Percentiles rank a stretch among this genome's conserved stretches.
These are phyloP conservation scores for Drosophila seguyi DNA, from an alignment of 1,140 invertebrate genomes.

Conservation along the genomic window DNA sequence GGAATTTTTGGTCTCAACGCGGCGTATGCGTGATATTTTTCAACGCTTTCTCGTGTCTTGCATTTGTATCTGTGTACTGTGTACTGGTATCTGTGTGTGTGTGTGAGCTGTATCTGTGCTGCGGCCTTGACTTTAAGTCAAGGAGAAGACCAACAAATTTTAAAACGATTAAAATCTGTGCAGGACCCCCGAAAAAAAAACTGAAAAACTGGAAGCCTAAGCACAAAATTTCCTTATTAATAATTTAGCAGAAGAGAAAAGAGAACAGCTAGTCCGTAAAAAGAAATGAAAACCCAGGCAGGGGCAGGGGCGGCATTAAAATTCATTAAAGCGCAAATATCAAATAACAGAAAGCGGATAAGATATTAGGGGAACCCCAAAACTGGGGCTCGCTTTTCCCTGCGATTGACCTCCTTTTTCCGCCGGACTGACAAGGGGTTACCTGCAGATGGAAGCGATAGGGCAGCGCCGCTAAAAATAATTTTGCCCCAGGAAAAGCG, in stretches of 20 bases:
- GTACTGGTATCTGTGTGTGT: background rate
- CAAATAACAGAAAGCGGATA: slow-evolving; percentile 59
- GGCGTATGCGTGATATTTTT: slow-evolving; percentile 59
- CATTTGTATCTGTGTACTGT: slow-evolving; percentile 5
- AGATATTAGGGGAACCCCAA: slow-evolving; percentile 48
- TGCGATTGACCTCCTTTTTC: slow-evolving; percentile 4
- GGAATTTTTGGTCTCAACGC: slow-evolving; percentile 25
- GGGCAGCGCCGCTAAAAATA: slow-evolving; percentile 29
- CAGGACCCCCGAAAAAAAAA: background rate
- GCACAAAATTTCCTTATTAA: slow-evolving; percentile 74
- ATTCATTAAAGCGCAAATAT: slow-evolving; percentile 73
- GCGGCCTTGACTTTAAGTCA: slow-evolving; percentile 23
- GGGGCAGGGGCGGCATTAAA: slow-evolving; percentile 45
- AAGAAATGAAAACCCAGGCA: slow-evolving; percentile 24
- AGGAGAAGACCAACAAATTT: slow-evolving; percentile 24
- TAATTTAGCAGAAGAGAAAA: slow-evolving; percentile 52
- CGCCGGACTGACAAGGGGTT: slow-evolving; percentile 51
- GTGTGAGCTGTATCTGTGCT: background rate
- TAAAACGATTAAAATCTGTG: slow-evolving; percentile 60
- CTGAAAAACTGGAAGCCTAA: slow-evolving; percentile 42
- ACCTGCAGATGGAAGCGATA: slow-evolving; percentile 60
- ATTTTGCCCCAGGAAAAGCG: slow-evolving; percentile 4
- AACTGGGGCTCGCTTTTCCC: slow-evolving; percentile 15
- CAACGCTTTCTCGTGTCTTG: background rate
- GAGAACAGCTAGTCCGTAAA: slow-evolving; percentile 9